Conservation (phyloP, 2,113 vertebrate genomes). For the Erinaceus europaeus region DNA sequence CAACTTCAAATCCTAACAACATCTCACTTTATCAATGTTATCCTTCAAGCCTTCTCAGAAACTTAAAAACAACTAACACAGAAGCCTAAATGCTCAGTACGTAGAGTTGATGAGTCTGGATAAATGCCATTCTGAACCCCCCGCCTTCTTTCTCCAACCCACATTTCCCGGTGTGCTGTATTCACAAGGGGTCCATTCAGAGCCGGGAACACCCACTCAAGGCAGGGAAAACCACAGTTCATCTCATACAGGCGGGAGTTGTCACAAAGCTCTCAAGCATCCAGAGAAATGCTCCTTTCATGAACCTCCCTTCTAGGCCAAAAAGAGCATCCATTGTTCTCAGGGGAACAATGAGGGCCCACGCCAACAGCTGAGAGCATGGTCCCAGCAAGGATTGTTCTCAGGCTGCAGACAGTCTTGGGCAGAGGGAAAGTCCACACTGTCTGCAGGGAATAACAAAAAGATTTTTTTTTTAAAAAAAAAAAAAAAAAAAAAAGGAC, state of each 20-base stretch:
- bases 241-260: slow-evolving; percentile 75
- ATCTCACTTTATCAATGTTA: not conserved
- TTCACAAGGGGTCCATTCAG: slow-evolving; percentile 82
- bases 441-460: slow-evolving; percentile 57
- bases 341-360: slow-evolving; percentile 65
- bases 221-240: slow-evolving; percentile 80
- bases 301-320: slow-evolving; percentile 71
- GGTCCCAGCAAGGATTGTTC: slow-evolving; percentile 72
- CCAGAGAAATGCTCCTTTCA: slow-evolving; percentile 82
- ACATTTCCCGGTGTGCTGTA: slow-evolving; percentile 75
- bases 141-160: slow-evolving; percentile 64
- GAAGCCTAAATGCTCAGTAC: not conserved
- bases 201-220: slow-evolving; percentile 75
- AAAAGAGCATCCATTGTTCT: slow-evolving; percentile 81
- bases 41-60: not conserved
- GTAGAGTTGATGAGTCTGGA: slow-evolving; percentile 60
- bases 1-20: not conserved
- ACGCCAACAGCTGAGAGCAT: slow-evolving; percentile 64
- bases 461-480: too few relatives aligned
- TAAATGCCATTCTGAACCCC: slow-evolving; percentile 69
- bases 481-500: too few relatives aligned
- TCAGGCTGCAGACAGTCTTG: slow-evolving; percentile 58
- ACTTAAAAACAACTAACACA: too few relatives aligned
- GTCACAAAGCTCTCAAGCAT: slow-evolving; percentile 79
- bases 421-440: slow-evolving; percentile 50